Evolutionary conservation across 2,888 invertebrate species (phyloP), one percentile per base, ranked within the genome.

Genomic region (Drosophila mulleri): DNA sequence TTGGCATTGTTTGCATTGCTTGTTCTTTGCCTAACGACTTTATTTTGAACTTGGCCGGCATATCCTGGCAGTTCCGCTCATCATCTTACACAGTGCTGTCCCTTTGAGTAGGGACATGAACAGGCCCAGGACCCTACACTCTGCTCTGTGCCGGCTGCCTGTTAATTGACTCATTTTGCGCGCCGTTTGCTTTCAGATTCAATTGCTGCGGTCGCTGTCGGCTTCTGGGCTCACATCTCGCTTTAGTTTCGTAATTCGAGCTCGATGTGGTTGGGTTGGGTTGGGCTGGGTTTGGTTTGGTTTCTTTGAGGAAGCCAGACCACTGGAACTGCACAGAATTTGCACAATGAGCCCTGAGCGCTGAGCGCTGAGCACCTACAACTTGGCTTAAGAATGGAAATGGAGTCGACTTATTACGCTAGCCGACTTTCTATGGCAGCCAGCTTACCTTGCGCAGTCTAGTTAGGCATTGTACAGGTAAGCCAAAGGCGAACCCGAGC

Each of bases 141-240:
- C 4, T 14, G 37, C 37, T 37, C 68, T 74, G 78, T n/a, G 35
- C 59, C 63, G 23, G 61, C 50, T 66, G 69, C 54, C 67, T 72
- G 62, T 62, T 85, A 85, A 85, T 89, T 85, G 89, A 85, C 72
- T 70, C 81, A 89, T 85, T 89, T 88, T 80, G 71, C 78, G 83
- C 85, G 74, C 88, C 67, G 84, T 85, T 82, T 89, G 72, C 72
- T 60, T 73, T 84, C 58, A 63, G 81, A 75, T 81, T 83, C 72
- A 85, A 82, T 88, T 75, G 64, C 67, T 72, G 70, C 12, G 41
- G 61, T 42, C 42, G 48, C 23, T 20, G 32, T 20, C 52, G 41
- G 62, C 47, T 29, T 35, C 50, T 35, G 54, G 23, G 37, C 48
- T 35, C 54, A 50, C 59, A 60, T 32, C 60, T 60, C 35, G 52